Percentiles rank a stretch among this genome's conserved stretches.
These are phyloP conservation scores for Odontomachus brunneus DNA, from an alignment of 1,140 invertebrate genomes.

Conservation along the genomic window DNA sequence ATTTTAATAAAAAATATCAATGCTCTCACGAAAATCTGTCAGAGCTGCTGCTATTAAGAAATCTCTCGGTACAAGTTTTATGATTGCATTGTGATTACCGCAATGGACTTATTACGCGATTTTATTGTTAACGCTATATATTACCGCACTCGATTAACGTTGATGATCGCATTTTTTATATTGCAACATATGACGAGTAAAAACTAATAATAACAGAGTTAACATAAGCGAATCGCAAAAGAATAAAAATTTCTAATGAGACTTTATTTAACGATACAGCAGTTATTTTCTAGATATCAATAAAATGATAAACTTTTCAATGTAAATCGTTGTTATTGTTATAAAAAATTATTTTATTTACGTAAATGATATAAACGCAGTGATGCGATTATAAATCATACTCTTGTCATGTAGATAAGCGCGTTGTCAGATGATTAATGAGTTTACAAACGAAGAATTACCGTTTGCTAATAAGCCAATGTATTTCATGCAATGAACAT, in stretches of 20 bases:
- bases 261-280: not conserved
- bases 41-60: not conserved
- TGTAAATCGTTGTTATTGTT: not conserved
- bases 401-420: not conserved
- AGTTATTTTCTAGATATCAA: not conserved
- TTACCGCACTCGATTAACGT: not conserved
- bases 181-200: not conserved
- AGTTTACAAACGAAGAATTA: slow-evolving; percentile 9
- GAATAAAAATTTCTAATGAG: slow-evolving; percentile 14
- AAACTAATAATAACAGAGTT: not conserved
- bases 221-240: not conserved
- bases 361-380: not conserved
- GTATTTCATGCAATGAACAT: not conserved
- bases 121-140: slow-evolving; percentile 6
- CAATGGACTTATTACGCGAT: not conserved
- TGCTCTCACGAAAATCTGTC: not conserved
- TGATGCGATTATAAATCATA: not conserved
- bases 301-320: slow-evolving; percentile 8
- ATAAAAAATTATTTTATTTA: slow-evolving; percentile 10
- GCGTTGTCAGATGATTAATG: not conserved
- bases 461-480: not conserved
- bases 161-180: not conserved
- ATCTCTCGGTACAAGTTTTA: not conserved
- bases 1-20: not conserved
- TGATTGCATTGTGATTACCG: not conserved